Conservation (phyloP, 2,797 vertebrate species). For the Ciconia nigra region DNA sequence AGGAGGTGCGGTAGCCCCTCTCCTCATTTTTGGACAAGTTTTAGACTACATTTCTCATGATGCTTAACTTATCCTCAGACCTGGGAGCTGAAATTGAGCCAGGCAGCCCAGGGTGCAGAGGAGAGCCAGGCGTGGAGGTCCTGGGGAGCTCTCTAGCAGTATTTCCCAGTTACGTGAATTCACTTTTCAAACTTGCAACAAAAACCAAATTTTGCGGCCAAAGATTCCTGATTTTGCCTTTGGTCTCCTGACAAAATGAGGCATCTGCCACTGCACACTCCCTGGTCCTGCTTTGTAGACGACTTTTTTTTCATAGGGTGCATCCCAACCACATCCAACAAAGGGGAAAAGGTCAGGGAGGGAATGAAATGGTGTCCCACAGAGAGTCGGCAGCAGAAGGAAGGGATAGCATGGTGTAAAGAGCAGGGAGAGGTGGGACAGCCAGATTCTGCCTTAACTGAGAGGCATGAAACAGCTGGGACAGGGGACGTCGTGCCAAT, state of each 20-base stretch:
- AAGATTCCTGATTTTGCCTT: background rate
- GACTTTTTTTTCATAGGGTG: background rate
- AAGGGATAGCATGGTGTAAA: background rate
- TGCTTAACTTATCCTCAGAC: background rate
- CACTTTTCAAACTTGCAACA: background rate
- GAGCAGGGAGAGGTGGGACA: background rate
- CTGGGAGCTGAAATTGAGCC: background rate
- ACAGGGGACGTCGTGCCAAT: accelerated
- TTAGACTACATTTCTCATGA: background rate
- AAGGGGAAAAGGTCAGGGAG: background rate
- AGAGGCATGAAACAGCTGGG: background rate
- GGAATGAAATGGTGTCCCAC: background rate
- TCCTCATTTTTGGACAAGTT: background rate
- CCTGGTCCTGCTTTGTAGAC: background rate
- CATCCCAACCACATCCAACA: background rate
- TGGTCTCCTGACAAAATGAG: background rate
- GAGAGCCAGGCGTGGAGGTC: background rate
- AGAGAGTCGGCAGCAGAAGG: background rate
- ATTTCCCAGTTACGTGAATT: background rate
- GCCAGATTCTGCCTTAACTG: background rate
- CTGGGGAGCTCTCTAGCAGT: background rate
- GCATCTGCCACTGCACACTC: accelerated
- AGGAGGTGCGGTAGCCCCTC: background rate
- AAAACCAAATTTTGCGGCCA: background rate
- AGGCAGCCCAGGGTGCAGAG: background rate